Conservation (phyloP, 2,888 invertebrate genomes). For the Agriotes lineatus region DNA sequence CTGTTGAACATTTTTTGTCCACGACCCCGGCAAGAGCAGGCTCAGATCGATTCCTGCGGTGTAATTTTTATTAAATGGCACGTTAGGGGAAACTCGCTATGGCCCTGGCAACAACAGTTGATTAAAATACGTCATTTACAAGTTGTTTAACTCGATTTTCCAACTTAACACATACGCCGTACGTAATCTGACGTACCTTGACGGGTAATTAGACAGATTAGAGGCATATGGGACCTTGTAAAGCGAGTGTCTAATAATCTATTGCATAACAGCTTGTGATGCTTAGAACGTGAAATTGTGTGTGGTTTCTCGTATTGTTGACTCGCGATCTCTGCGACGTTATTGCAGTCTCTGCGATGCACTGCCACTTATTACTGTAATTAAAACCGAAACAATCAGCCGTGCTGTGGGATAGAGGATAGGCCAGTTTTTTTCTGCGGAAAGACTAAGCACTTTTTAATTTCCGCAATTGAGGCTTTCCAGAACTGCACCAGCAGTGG, state of each 20-base stretch:
- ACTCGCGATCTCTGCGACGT: conserved; percentile 1
- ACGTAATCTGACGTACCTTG: conserved; percentile 47
- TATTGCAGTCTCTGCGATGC: background rate
- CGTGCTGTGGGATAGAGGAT: background rate
- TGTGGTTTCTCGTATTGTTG: conserved; percentile 17
- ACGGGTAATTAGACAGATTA: conserved; percentile 50
- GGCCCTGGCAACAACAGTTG: conserved; percentile 9
- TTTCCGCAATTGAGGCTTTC: too few species aligned
- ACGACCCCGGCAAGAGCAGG: too few species aligned
- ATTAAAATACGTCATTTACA: conserved; percentile 27
- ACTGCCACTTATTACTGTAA: conserved; percentile 5
- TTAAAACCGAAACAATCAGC: background rate
- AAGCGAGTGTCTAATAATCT: conserved; percentile 38
- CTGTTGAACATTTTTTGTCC: too few species aligned
- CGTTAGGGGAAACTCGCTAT: background rate
- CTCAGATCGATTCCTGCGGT: background rate
- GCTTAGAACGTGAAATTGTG: conserved; percentile 19
- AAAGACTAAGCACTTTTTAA: too few species aligned
- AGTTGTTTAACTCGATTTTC: conserved; percentile 34
- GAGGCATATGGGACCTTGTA: conserved; percentile 49
- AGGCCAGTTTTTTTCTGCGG: too few species aligned
- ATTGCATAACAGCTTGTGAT: conserved; percentile 34
- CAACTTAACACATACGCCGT: conserved; percentile 31
- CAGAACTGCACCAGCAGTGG: too few species aligned
- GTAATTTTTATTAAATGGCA: background rate